Evolutionary conservation across 2,113 vertebrate species (phyloP), one percentile per base, ranked within the genome.

Genomic region (Siniperca knerii): DNA sequence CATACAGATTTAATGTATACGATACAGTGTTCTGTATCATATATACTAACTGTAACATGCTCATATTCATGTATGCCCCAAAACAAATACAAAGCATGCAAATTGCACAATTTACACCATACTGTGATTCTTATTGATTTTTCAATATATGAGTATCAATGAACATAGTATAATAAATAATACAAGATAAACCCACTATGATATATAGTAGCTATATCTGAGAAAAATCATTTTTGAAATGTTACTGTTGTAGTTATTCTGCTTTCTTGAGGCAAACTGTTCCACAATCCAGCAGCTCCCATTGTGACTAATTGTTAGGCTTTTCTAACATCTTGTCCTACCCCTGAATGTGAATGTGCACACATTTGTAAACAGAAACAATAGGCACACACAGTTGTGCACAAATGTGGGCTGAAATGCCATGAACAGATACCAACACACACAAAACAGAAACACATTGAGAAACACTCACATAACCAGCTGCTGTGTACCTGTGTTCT

Each of bases 261-360:
- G 40, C 42, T 72, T 69, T 80, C 65, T 83, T 55, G n/a, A 21
- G 64, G 52, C 40, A 65, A 50, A 81, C 42, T 67, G 37, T 74
- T 77, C 52, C 25, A 25, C 70, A 60, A 52, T 72, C 20, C 68
- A 74, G 57, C 50, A 50, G 65, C 79, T 78, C 65, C 57, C 75
- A 52, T 71, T 74, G 79, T 86, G 75, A 87, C 78, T 86, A 82
- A 82, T 89, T 79, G 71, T 77, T 8, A 0, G 21, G 57, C 16
- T 54, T 76, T 72, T 71, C 65, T 79, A 35, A 89, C 67, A 79
- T 87, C 81, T 74, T 60, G 71, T 62, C 54, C 50, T 40, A 73
- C 9, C 21, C 29, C 48, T 55, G 62, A 61, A 69, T 70, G 61
- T 66, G 58, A 72, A n/a, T 66, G 84, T 81, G 42, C 42, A 69